Evolutionary conservation across 2,113 vertebrate genomes (phyloP).

Genomic region (Oreochromis aureus): DNA sequence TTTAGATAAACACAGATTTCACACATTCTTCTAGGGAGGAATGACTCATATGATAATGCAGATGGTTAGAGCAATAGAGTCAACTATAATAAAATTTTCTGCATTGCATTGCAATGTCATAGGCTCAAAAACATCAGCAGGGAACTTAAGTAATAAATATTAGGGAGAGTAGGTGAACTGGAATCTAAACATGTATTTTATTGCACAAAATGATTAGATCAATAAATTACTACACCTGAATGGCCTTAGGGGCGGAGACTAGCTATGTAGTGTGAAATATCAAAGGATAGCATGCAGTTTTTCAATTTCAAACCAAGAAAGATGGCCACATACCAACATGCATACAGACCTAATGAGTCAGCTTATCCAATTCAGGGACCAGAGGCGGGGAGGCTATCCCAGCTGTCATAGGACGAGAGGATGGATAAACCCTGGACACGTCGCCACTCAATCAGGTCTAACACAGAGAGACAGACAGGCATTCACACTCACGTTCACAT

Average conservation of each 20-base stretch:
- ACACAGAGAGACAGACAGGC: not conserved
- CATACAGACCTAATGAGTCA: not conserved
- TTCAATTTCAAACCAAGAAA: not conserved
- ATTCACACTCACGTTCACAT: not conserved
- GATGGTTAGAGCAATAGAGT: not conserved
- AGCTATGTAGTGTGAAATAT: not conserved
- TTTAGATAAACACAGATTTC: not conserved
- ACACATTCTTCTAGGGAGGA: not conserved
- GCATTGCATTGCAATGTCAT: not conserved
- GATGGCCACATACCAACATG: not conserved
- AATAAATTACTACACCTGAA: not conserved
- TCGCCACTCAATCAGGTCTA: not conserved
- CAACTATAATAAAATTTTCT: rapidly evolving
- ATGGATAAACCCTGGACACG: not conserved
- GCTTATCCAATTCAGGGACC: not conserved
- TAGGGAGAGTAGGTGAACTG: not conserved
- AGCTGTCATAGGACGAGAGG: not conserved
- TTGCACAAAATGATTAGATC: not conserved
- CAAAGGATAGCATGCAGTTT: not conserved
- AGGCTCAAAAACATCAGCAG: not conserved
- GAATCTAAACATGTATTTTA: not conserved
- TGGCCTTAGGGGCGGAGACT: not conserved
- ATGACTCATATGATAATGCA: not conserved
- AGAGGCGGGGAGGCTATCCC: not conserved
- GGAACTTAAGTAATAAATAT: not conserved